Evolutionary conservation across 2,797 vertebrate species (phyloP).

Genomic region (Amblyraja radiata): DNA sequence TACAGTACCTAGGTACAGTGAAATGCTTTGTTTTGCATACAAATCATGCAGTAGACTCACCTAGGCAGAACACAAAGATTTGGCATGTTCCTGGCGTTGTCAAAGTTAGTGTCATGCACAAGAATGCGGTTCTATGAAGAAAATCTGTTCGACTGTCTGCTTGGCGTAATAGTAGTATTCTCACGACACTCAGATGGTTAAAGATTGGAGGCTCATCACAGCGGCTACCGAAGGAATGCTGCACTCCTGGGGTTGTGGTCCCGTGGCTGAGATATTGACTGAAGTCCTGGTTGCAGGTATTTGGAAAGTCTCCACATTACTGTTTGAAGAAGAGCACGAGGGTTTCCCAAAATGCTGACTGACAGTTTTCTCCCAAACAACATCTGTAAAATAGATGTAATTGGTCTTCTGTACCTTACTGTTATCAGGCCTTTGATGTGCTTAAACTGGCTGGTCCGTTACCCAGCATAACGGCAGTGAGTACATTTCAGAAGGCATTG

Average conservation of each 20-base stretch:
- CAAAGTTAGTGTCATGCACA: too few species aligned
- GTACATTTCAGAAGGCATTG: neutral
- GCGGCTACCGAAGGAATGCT: neutral
- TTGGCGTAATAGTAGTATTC: neutral
- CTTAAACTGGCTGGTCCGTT: neutral
- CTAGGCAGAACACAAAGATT: too few species aligned
- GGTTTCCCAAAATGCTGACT: neutral
- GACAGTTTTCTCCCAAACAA: neutral
- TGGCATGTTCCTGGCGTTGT: too few species aligned
- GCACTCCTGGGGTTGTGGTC: neutral
- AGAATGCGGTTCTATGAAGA: neutral
- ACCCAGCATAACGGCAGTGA: neutral
- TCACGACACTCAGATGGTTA: neutral
- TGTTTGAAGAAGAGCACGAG: neutral
- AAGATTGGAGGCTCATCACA: neutral
- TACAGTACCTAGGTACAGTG: too few species aligned
- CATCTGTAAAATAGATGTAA: neutral
- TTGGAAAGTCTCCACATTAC: neutral
- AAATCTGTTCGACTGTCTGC: neutral
- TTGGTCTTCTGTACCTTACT: neutral
- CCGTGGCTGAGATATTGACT: neutral
- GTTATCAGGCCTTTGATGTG: neutral
- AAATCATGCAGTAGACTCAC: too few species aligned
- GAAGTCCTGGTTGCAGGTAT: neutral
- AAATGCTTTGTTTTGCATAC: too few species aligned